Evolutionary conservation across 2,113 vertebrate species (phyloP).

Genomic region (Hemiprocne comata): DNA sequence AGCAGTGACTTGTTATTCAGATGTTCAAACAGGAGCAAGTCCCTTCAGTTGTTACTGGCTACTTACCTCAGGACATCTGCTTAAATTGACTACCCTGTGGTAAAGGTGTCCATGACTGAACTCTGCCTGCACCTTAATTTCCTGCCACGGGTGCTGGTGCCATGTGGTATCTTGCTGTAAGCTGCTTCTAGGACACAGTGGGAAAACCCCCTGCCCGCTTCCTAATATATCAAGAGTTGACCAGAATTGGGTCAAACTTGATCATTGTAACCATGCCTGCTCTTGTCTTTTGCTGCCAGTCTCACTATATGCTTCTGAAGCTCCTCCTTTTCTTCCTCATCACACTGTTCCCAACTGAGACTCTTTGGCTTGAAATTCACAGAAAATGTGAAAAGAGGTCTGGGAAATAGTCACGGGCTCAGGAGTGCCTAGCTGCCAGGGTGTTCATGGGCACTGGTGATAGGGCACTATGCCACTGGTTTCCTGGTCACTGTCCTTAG

Average conservation of each 20-base stretch:
- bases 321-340: not conserved
- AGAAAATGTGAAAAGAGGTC: not conserved
- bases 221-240: not conserved
- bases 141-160: not conserved
- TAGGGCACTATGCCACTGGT: not conserved
- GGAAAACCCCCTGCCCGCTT: not conserved
- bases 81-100: not conserved
- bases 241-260: not conserved
- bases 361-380: not conserved
- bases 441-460: not conserved
- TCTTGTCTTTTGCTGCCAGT: not conserved
- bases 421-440: not conserved
- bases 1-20: not conserved
- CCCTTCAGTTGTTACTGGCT: not conserved
- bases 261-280: not conserved
- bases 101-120: not conserved
- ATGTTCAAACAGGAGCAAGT: not conserved
- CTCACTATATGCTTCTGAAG: not conserved
- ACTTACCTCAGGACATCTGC: not conserved
- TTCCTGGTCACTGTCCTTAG: not conserved
- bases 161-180: not conserved
- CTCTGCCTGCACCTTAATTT: not conserved
- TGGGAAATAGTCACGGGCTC: not conserved
- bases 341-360: not conserved
- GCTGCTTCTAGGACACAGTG: not conserved